Percentiles rank a stretch among this genome's conserved stretches.
Conservation (phyloP, 2,888 invertebrate species). For the Hanleya hanleyi region DNA sequence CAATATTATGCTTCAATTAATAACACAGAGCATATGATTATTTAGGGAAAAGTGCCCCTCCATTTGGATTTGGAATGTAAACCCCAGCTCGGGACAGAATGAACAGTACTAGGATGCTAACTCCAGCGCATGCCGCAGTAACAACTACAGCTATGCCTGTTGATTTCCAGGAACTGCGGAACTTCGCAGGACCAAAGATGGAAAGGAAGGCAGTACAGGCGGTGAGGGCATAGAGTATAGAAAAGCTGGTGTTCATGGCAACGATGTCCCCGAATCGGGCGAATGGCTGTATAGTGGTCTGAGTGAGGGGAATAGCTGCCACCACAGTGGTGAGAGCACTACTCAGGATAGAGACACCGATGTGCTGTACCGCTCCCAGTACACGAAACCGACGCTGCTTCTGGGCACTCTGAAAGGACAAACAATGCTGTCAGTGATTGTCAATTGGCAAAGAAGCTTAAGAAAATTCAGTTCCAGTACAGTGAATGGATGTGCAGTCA, state of each 20-base stretch:
- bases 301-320: constrained; percentile 67
- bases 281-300: constrained; percentile 67
- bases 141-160: constrained; percentile 44
- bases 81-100: constrained; percentile 44
- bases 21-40: too few species aligned
- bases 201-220: constrained; percentile 62
- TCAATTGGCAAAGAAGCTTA: background rate
- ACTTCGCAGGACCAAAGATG: constrained; percentile 58
- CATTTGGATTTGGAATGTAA: constrained; percentile 59
- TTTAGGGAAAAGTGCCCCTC: background rate
- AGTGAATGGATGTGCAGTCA: too few species aligned
- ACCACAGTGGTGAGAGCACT: constrained; percentile 67
- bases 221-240: constrained; percentile 64
- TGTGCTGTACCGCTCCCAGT: constrained; percentile 60
- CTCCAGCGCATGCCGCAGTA: constrained; percentile 42
- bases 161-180: constrained; percentile 47
- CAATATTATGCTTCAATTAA: too few species aligned
- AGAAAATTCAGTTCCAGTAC: too few species aligned
- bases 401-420: constrained; percentile 41
- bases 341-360: constrained; percentile 66
- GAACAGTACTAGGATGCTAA: constrained; percentile 48
- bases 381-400: constrained; percentile 59
- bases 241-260: constrained; percentile 67
- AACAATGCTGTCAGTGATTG: background rate
- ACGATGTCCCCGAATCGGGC: constrained; percentile 68